Conservation (phyloP, 1,140 invertebrate species). For the Drosophila kikkawai region DNA sequence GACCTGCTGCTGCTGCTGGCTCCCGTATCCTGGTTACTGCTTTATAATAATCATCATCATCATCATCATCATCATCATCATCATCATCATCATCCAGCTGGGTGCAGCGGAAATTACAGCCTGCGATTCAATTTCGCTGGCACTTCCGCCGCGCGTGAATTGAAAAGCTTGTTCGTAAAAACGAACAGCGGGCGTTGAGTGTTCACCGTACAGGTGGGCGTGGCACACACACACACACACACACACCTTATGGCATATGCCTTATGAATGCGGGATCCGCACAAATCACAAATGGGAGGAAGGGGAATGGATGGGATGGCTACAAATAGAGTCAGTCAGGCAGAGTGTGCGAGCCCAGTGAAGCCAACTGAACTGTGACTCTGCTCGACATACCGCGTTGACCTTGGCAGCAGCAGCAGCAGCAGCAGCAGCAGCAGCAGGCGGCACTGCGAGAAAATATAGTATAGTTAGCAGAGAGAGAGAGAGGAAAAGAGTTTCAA, state of each 20-base stretch:
- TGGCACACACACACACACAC: constrained; percentile 7
- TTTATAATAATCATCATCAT: constrained; percentile 3
- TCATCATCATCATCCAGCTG: constrained; percentile 32
- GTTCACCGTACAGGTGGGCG: constrained; percentile 1
- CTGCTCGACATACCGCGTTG: constrained; percentile 15
- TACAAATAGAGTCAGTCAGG: constrained; percentile 43
- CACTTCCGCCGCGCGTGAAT: constrained; percentile 76
- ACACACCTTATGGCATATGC: constrained; percentile 6
- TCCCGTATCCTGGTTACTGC: constrained; percentile 14
- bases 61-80: constrained; percentile 24
- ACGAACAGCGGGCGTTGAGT: constrained; percentile 33
- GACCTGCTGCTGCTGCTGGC: not conserved
- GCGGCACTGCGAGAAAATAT: not conserved
- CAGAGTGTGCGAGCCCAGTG: constrained; percentile 51
- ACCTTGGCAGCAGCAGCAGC: constrained; percentile 15
- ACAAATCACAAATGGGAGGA: not conserved
- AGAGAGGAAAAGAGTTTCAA: not conserved
- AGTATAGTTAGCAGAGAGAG: not conserved
- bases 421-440: too few species aligned
- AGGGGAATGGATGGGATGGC: not conserved
- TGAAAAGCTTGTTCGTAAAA: constrained; percentile 69
- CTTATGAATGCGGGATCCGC: constrained; percentile 18
- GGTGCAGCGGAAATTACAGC: constrained; percentile 76
- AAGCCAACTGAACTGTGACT: constrained; percentile 57
- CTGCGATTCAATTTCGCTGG: constrained; percentile 78